phyloP scores from a whole-genome alignment of 2,797 vertebrate species.

The Acrossocheilus wenchowensis region DNA sequence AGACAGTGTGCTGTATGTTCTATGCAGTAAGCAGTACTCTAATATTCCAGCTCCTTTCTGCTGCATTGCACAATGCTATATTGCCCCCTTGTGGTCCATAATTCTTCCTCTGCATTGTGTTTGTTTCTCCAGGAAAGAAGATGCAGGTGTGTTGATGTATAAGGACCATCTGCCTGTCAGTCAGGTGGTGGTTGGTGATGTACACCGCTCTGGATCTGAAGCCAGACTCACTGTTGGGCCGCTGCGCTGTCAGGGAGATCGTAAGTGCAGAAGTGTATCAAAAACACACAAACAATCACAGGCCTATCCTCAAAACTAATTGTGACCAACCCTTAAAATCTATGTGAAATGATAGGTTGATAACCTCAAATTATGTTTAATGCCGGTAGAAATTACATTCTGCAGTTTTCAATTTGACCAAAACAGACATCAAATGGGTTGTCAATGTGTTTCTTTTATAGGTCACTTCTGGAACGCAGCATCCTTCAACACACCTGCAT shows the following conservation, averaged over 20 bases:
- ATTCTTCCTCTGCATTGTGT: neutral
- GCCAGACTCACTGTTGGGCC: constrained; percentile 91
- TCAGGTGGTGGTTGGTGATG: constrained; percentile 90
- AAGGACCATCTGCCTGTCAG: constrained; percentile 94
- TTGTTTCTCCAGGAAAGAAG: constrained; percentile 84
- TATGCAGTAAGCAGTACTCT: neutral
- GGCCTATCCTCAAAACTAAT: neutral
- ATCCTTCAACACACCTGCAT: constrained; percentile 89
- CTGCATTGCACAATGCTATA: neutral
- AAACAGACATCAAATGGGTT: neutral
- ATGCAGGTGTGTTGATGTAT: constrained; percentile 89
- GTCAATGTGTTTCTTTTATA: constrained; percentile 61
- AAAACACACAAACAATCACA: neutral
- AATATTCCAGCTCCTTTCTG: neutral
- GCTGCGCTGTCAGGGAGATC: constrained; percentile 90
- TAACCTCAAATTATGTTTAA: neutral
- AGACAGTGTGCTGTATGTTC: neutral
- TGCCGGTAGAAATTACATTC: neutral
- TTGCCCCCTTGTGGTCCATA: constrained; percentile 47
- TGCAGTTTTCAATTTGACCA: neutral
- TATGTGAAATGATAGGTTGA: neutral
- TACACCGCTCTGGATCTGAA: constrained; percentile 87
- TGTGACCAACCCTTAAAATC: too few species aligned
- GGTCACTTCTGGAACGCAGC: constrained; percentile 94
- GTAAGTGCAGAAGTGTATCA: constrained; percentile 78